phyloP scores from a whole-genome alignment of 2,888 invertebrate species.

The Drosophila neonasuta region DNA sequence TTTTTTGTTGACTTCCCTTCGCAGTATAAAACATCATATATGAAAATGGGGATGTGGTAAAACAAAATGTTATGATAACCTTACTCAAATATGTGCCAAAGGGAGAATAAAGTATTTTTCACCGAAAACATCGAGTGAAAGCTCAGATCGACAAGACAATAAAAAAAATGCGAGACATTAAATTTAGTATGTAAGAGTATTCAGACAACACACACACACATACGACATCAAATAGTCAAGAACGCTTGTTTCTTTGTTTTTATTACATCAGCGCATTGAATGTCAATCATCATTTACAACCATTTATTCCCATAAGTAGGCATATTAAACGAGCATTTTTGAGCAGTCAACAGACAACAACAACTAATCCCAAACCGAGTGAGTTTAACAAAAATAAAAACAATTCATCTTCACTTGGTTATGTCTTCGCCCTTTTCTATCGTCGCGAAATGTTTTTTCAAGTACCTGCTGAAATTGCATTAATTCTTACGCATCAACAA shows the following conservation, averaged over 20 bases:
- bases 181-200: conserved; percentile 4
- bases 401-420: background rate
- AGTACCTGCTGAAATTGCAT: conserved; percentile 1
- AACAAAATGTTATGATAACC: background rate
- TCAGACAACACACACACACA: background rate
- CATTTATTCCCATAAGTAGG: conserved; percentile 51
- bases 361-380: background rate
- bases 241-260: conserved; percentile 2
- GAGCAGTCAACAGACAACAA: background rate
- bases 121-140: background rate
- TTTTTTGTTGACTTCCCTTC: conserved; percentile 16
- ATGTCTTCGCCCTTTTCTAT: background rate
- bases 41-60: background rate
- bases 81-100: background rate
- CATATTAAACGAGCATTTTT: conserved; percentile 8
- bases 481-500: background rate
- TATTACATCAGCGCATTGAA: conserved; percentile 32
- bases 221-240: conserved; percentile 1
- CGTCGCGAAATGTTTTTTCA: background rate
- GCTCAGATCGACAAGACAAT: background rate
- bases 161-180: background rate
- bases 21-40: background rate
- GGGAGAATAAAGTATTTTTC: background rate
- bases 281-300: conserved; percentile 66
- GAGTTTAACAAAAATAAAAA: background rate